Evolutionary conservation across 2,797 vertebrate species (phyloP).

Genomic region (Sebastes minor): DNA sequence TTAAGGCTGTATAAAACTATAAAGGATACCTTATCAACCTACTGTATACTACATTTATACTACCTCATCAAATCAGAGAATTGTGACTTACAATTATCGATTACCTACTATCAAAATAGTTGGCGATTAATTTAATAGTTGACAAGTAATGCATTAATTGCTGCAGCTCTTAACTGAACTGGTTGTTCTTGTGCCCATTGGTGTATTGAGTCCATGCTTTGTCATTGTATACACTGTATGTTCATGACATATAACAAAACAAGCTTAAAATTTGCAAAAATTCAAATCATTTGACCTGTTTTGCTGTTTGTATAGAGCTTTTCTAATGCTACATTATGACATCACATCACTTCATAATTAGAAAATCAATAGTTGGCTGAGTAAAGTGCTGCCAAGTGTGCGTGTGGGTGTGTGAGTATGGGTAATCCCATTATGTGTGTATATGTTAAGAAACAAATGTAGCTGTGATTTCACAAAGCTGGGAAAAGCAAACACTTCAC

Average conservation of each 20-base stretch:
- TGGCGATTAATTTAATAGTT: too few species aligned
- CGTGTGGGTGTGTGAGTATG: neutral
- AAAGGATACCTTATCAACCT: neutral
- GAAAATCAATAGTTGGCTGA: constrained; percentile 6
- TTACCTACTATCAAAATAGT: too few species aligned
- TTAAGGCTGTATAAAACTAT: neutral
- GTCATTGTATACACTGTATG: neutral
- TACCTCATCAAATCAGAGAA: neutral
- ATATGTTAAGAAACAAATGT: neutral
- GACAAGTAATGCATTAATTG: too few species aligned
- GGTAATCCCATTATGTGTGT: neutral
- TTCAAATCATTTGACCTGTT: fast-evolving
- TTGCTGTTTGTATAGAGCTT: neutral
- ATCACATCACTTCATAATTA: neutral
- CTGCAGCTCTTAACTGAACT: too few species aligned
- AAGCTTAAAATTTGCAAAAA: neutral
- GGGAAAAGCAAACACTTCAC: neutral
- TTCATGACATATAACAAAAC: neutral
- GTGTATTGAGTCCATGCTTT: neutral
- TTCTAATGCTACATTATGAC: neutral
- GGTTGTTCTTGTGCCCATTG: neutral
- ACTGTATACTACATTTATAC: neutral
- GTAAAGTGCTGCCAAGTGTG: neutral
- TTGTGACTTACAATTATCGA: too few species aligned
- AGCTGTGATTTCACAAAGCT: neutral